These are phyloP conservation scores for Crotalus adamanteus DNA, from an alignment of 2,797 vertebrate species.

Conservation along the genomic window DNA sequence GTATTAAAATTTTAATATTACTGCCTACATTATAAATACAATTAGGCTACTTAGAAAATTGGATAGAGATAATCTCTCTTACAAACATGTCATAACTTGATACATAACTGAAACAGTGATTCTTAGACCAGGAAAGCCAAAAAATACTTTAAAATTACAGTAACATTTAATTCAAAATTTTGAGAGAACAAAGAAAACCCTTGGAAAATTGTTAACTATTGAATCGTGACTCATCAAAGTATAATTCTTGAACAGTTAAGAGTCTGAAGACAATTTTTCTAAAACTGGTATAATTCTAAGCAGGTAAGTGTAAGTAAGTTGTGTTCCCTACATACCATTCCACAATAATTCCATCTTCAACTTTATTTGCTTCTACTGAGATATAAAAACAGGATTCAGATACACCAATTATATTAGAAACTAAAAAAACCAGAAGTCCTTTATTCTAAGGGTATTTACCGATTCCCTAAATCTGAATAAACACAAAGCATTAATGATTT, in stretches of 20 bases:
- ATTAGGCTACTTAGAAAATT: not conserved
- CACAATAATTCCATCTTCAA: not conserved
- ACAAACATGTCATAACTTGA: not conserved
- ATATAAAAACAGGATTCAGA: not conserved
- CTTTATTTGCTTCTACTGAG: not conserved
- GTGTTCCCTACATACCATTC: not conserved
- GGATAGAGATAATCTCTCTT: not conserved
- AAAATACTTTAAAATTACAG: not conserved
- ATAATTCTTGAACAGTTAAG: not conserved
- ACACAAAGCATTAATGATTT: not conserved
- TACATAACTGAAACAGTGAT: not conserved
- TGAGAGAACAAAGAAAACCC: not conserved
- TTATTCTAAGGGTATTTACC: not conserved
- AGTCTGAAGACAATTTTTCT: not conserved
- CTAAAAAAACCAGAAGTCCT: not conserved
- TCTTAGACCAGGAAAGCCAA: not conserved
- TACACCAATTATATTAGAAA: not conserved
- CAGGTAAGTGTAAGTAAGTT: not conserved
- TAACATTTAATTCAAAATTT: conserved; percentile 13
- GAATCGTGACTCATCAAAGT: not conserved
- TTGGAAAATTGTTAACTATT: not conserved
- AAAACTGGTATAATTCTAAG: not conserved
- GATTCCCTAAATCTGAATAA: not conserved
- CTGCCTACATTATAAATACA: not conserved
- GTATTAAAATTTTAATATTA: not conserved